A percentile compares a stretch with the other conserved stretches of the same genome.
phyloP scores from a whole-genome alignment of 2,888 invertebrate genomes.

The Phalera bucephala region DNA sequence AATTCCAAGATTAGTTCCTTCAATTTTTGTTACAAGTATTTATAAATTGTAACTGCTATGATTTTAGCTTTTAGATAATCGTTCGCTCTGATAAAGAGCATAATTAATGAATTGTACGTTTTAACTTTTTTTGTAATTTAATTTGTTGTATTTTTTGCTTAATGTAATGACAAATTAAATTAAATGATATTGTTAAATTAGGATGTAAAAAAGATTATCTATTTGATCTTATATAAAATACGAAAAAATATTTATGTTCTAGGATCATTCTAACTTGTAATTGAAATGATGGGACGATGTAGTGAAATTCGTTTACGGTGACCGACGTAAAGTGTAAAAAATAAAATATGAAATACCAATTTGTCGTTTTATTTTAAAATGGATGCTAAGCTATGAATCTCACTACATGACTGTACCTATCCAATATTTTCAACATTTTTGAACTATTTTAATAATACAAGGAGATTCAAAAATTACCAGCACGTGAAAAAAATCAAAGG shows the following conservation, averaged over 20 bases:
- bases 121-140: constrained; percentile 59
- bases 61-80: constrained; percentile 70
- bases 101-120: constrained; percentile 75
- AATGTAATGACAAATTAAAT: constrained; percentile 81
- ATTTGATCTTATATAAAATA: constrained; percentile 81
- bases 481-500: too few relatives aligned
- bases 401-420: too few relatives aligned
- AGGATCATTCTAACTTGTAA: constrained; percentile 80
- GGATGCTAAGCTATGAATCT: too few relatives aligned
- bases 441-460: too few relatives aligned
- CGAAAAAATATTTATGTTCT: constrained; percentile 83
- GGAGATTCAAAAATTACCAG: too few relatives aligned
- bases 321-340: constrained; percentile 81
- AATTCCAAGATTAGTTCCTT: constrained; percentile 77
- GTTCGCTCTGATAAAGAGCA: constrained; percentile 75
- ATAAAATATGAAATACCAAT: constrained; percentile 78
- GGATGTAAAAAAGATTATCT: constrained; percentile 83
- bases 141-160: constrained; percentile 78
- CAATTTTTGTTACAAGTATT: constrained; percentile 77
- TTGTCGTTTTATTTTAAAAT: constrained; percentile 57
- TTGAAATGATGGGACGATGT: constrained; percentile 77
- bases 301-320: constrained; percentile 82
- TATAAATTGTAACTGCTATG: constrained; percentile 65
- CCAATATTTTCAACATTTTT: too few relatives aligned
- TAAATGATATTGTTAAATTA: constrained; percentile 82